phyloP scores from a whole-genome alignment of 2,797 vertebrate genomes.

The Coreius guichenoti region DNA sequence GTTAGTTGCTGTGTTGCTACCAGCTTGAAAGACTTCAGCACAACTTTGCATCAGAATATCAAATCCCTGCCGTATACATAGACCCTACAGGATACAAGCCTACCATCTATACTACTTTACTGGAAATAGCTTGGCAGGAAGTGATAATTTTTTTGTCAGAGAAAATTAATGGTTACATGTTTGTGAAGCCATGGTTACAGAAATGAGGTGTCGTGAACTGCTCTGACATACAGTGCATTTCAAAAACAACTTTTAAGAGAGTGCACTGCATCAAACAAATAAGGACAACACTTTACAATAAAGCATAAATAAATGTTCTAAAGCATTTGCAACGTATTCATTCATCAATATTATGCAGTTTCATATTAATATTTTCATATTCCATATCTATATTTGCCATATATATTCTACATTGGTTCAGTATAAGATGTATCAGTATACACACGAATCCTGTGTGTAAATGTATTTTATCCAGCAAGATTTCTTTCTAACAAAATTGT shows the following conservation, averaged over 20 bases:
- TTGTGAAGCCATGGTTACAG: conserved; percentile 40
- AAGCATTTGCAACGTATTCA: neutral
- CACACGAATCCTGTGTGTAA: neutral
- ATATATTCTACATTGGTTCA: neutral
- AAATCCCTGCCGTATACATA: conserved; percentile 78
- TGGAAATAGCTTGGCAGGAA: conserved; percentile 36
- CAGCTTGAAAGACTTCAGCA: conserved; percentile 77
- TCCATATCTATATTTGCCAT: neutral
- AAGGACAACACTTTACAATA: neutral
- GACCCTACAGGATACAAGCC: conserved; percentile 75
- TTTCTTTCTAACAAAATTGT: neutral
- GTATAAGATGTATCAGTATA: neutral
- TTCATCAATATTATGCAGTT: neutral
- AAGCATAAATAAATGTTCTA: neutral
- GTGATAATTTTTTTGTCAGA: conserved; percentile 41
- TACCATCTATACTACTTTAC: conserved; percentile 24
- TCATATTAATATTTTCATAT: neutral
- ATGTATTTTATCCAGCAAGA: neutral
- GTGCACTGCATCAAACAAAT: neutral
- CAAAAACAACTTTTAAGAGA: conserved; percentile 15
- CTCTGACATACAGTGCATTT: conserved; percentile 17
- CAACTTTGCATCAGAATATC: conserved; percentile 82
- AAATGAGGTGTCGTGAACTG: conserved; percentile 24
- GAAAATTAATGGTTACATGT: conserved; percentile 46
- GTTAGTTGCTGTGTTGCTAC: conserved; percentile 72